Evolutionary conservation across 23 tunicate genomes (phyloP), one percentile per base, ranked within the genome.

Genomic region (Clavelina lepadiformis): DNA sequence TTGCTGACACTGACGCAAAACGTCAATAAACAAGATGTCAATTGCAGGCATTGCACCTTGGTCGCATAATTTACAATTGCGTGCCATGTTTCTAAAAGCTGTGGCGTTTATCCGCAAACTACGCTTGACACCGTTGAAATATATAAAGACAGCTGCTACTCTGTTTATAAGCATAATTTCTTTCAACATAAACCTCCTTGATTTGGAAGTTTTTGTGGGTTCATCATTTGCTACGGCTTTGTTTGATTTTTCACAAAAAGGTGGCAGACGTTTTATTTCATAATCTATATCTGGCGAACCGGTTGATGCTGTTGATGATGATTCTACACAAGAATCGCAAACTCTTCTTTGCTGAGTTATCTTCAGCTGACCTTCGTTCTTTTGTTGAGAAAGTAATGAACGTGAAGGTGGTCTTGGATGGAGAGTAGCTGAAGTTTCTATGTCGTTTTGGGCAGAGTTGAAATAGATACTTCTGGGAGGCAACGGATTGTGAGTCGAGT

Each of bases 11-110:
- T 89, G 83, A 37, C 89, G 84, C 79, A 81, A 50, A 33, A 68
- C 55, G 75, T 89, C 97, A 67, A 89, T 81, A 77, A 82, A 89
- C 54, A 89, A 62, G 32, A 81, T 89, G 28, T 89, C 97, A 30
- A 89, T 57, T 0, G 97, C 80, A 1, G 97, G 89, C 68, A 89
- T 71, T 22, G 80, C 69, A 15, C 83, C 83, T 15, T 70, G 72
- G 6, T 89, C 97, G 50, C 97, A 89, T 5, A 89, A 52, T 23
- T 56, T 62, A 54, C 97, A 89, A 25, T 80, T 72, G 11, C 97
- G 79, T 20, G 85, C 97, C 91, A 89, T 81, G 69, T 75, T 89
- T 51, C 97, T 64, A 46, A 89, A 89, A 51, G 89, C 58, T 13
- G 83, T 81, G 1, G 91, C 83, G 19, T 89, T 69, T 38, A 89